Percentiles rank a stretch among this genome's conserved stretches.
Evolutionary conservation across 2,113 vertebrate genomes (phyloP).

Genomic region (Paradoxurus hermaphroditus): DNA sequence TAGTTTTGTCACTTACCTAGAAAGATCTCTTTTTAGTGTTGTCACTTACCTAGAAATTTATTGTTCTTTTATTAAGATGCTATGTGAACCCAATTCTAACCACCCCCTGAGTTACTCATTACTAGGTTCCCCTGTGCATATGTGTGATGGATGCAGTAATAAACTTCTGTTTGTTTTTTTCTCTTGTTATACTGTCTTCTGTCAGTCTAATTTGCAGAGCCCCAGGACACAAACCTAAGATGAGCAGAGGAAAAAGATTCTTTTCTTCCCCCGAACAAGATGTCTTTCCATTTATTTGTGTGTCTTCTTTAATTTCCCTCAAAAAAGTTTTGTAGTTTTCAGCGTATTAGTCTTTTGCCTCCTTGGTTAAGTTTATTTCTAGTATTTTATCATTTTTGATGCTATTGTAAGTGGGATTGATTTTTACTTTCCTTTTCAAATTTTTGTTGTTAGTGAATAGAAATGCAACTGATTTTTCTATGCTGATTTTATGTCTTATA

Average conservation of each 20-base stretch:
- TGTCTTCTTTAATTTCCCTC: background rate
- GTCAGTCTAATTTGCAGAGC: background rate
- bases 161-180: background rate
- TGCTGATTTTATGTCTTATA: background rate
- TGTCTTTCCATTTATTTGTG: background rate
- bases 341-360: background rate
- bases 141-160: background rate
- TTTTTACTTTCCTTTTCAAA: conserved; percentile 3
- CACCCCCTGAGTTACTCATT: background rate
- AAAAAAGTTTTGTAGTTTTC: background rate
- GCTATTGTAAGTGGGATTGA: background rate
- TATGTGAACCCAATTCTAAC: background rate
- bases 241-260: background rate
- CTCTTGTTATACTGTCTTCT: background rate
- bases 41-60: background rate
- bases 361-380: background rate
- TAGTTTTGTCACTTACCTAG: background rate
- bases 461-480: background rate
- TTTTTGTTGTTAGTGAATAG: background rate
- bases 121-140: background rate
- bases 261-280: background rate
- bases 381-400: background rate
- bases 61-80: background rate
- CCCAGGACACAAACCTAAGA: background rate
- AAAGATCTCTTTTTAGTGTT: background rate